phyloP scores from a whole-genome alignment of 2,113 vertebrate species.

The Ophiodon elongatus region DNA sequence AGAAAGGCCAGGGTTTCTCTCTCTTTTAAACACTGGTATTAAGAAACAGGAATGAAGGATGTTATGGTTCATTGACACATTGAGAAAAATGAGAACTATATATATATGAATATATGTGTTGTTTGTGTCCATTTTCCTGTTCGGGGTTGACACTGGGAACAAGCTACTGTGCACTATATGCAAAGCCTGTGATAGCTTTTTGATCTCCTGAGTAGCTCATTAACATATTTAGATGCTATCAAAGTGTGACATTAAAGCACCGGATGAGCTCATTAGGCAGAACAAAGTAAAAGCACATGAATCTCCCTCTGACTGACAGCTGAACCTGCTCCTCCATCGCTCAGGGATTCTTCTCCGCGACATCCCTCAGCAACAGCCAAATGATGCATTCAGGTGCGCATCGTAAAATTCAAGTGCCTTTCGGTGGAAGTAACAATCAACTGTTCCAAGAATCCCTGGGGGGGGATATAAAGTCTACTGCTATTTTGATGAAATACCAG shows the following conservation, averaged over 20 bases:
- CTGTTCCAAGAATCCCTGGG: background rate
- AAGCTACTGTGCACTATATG: background rate
- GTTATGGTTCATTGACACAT: background rate
- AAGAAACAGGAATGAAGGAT: background rate
- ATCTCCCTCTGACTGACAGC: slow-evolving; percentile 52
- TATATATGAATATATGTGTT: background rate
- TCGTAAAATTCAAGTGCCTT: background rate
- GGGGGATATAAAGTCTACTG: background rate
- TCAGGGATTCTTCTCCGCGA: slow-evolving; percentile 66
- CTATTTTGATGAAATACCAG: background rate
- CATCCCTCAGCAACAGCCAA: slow-evolving; percentile 84
- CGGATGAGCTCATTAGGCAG: slow-evolving; percentile 45
- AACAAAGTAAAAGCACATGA: slow-evolving; percentile 39
- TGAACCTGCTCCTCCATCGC: slow-evolving; percentile 32
- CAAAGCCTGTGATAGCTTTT: background rate
- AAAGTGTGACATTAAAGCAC: slow-evolving; percentile 18
- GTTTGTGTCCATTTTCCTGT: background rate
- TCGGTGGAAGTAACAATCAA: background rate
- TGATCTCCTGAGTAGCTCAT: background rate
- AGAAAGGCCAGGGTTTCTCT: background rate
- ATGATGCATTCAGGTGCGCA: slow-evolving; percentile 67
- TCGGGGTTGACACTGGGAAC: background rate
- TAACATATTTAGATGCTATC: slow-evolving; percentile 10
- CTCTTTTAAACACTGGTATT: background rate
- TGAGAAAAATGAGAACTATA: background rate